A percentile compares a stretch with the other conserved stretches of the same genome.
phyloP scores from a whole-genome alignment of 2,888 invertebrate genomes.

The Allygus modestus region DNA sequence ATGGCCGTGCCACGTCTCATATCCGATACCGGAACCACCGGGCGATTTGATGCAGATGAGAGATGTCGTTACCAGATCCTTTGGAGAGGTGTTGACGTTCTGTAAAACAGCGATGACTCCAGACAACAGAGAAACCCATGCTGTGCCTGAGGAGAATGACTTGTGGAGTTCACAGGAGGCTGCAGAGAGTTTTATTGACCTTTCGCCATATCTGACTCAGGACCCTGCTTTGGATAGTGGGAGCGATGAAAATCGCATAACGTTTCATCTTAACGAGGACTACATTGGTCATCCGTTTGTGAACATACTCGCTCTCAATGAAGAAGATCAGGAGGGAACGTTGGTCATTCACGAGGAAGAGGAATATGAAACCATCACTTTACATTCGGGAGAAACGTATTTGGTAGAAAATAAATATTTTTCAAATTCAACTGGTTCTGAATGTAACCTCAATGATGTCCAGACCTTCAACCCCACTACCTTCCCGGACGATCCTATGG shows the following conservation, averaged over 20 bases:
- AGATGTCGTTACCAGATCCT: not conserved
- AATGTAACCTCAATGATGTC: not conserved
- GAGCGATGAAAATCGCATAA: not conserved
- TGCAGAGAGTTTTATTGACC: not conserved
- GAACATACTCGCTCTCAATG: not conserved
- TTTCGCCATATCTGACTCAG: constrained; percentile 3
- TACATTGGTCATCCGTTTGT: not conserved
- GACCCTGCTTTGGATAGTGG: not conserved
- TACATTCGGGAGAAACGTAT: constrained; percentile 7
- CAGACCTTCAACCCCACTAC: not conserved
- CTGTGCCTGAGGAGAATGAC: not conserved
- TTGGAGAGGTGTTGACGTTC: not conserved
- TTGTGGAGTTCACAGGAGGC: not conserved
- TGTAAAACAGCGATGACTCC: not conserved
- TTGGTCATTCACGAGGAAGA: constrained; percentile 4
- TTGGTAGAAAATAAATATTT: constrained; percentile 4
- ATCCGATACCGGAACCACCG: not conserved
- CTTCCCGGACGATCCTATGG: not conserved
- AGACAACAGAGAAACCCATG: not conserved
- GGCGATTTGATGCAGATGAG: not conserved
- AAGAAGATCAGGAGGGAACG: constrained; percentile 19
- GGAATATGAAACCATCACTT: constrained; percentile 37
- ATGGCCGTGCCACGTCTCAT: constrained; percentile 22
- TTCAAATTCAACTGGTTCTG: not conserved
- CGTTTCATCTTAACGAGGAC: constrained; percentile 15